phyloP scores from a whole-genome alignment of 1,140 invertebrate species.

The Scaptomyza hsui region DNA sequence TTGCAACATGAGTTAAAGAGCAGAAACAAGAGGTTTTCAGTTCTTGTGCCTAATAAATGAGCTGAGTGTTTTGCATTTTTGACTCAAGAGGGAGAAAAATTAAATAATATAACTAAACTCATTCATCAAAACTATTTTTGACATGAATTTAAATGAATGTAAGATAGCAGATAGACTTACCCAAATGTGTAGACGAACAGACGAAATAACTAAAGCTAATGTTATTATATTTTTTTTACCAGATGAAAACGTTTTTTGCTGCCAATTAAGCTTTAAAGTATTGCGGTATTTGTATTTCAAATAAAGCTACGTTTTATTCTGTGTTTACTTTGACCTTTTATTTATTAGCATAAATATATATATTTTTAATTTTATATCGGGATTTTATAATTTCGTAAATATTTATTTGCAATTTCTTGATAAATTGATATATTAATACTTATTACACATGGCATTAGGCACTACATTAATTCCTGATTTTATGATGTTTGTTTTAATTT shows the following conservation, averaged over 20 bases:
- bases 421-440: slow-evolving; percentile 44
- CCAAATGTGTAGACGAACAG: slow-evolving; percentile 21
- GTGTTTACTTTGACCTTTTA: slow-evolving; percentile 28
- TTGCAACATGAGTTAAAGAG: slow-evolving; percentile 28
- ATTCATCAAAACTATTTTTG: too few relatives aligned
- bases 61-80: slow-evolving; percentile 2
- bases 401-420: slow-evolving; percentile 9
- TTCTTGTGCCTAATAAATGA: slow-evolving; percentile 9
- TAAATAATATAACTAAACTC: slow-evolving; percentile 2
- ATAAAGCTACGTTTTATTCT: slow-evolving; percentile 35
- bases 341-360: slow-evolving; percentile 47
- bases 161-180: slow-evolving; percentile 28
- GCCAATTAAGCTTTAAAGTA: slow-evolving; percentile 18
- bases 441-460: slow-evolving; percentile 68
- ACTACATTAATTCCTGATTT: slow-evolving; percentile 72
- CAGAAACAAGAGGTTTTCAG: slow-evolving; percentile 20
- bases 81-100: not conserved
- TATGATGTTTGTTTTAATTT: slow-evolving; percentile 48
- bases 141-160: slow-evolving; percentile 12
- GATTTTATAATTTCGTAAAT: slow-evolving; percentile 21
- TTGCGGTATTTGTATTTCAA: slow-evolving; percentile 32
- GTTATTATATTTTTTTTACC: slow-evolving; percentile 2
- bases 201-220: too few relatives aligned
- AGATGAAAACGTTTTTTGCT: slow-evolving; percentile 18
- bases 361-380: slow-evolving; percentile 26